A percentile compares a stretch with the other conserved stretches of the same genome.
phyloP scores from a whole-genome alignment of 2,797 vertebrate species.

The Craterocephalus amniculus region DNA sequence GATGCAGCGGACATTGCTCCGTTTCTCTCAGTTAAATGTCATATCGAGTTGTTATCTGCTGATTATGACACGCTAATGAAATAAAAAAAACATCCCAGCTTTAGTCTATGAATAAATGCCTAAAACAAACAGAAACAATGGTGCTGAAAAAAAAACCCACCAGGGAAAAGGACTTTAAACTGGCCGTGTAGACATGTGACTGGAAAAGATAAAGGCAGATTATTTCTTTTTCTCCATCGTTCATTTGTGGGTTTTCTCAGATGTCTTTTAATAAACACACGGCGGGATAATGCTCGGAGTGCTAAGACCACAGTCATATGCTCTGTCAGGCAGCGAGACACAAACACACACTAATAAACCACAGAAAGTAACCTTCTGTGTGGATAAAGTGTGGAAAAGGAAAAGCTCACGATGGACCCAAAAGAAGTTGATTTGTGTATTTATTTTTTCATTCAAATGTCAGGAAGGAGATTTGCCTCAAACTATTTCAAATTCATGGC shows the following conservation, averaged over 20 bases:
- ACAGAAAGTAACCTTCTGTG: conserved; percentile 33
- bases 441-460: background rate
- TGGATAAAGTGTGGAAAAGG: conserved; percentile 10
- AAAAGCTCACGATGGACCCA: conserved; percentile 9
- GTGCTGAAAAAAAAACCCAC: background rate
- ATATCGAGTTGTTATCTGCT: background rate
- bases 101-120: conserved; percentile 1
- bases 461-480: background rate
- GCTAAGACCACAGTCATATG: conserved; percentile 58
- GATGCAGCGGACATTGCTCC: conserved; percentile 5
- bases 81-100: background rate
- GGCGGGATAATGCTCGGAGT: background rate
- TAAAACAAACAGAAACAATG: background rate
- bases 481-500: background rate
- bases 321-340: conserved; percentile 31
- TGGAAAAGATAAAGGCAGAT: conserved; percentile 34
- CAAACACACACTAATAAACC: conserved; percentile 17
- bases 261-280: conserved; percentile 20
- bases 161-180: conserved; percentile 1
- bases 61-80: background rate
- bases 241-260: conserved; percentile 23
- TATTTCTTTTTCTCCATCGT: conserved; percentile 36
- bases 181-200: conserved; percentile 61
- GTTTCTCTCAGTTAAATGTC: conserved; percentile 8
- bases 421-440: background rate